Conservation (phyloP, 2,888 invertebrate genomes). For the Deladenus siricidicola region DNA sequence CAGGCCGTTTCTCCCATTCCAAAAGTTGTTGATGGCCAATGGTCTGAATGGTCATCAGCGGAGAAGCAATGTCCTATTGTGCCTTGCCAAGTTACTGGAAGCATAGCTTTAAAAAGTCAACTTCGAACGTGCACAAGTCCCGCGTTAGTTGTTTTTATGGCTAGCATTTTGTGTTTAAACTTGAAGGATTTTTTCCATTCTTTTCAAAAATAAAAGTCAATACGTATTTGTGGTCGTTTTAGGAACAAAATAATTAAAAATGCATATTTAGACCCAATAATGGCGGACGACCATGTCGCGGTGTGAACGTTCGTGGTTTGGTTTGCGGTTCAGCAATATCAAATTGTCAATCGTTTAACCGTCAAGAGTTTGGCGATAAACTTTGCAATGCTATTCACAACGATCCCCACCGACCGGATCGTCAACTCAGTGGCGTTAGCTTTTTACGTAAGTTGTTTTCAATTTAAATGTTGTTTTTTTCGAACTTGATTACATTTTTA, state of each 20-base stretch:
- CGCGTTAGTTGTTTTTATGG: conserved; percentile 42
- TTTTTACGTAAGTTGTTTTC: conserved; percentile 40
- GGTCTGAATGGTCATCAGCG: conserved; percentile 49
- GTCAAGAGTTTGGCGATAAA: conserved; percentile 47
- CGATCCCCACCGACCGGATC: conserved; percentile 47
- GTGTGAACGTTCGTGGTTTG: conserved; percentile 45
- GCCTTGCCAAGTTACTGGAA: conserved; percentile 48
- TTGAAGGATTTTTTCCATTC: too few relatives aligned
- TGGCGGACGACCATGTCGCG: conserved; percentile 45
- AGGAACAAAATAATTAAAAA: neutral
- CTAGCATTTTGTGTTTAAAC: too few relatives aligned
- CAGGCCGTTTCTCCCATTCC: conserved; percentile 24
- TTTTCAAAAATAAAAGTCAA: neutral
- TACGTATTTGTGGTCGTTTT: neutral
- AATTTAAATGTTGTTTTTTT: neutral
- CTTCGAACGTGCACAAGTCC: conserved; percentile 50
- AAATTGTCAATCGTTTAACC: conserved; percentile 30
- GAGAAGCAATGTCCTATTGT: conserved; percentile 44
- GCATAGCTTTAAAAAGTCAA: conserved; percentile 43
- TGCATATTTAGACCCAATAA: conserved; percentile 49
- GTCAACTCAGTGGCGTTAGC: conserved; percentile 49
- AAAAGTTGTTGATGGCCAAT: conserved; percentile 41
- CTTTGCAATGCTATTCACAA: conserved; percentile 36
- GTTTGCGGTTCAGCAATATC: conserved; percentile 42
- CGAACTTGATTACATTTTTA: too few relatives aligned